phyloP scores from a whole-genome alignment of 2,113 vertebrate genomes.

The Smithornis capensis region DNA sequence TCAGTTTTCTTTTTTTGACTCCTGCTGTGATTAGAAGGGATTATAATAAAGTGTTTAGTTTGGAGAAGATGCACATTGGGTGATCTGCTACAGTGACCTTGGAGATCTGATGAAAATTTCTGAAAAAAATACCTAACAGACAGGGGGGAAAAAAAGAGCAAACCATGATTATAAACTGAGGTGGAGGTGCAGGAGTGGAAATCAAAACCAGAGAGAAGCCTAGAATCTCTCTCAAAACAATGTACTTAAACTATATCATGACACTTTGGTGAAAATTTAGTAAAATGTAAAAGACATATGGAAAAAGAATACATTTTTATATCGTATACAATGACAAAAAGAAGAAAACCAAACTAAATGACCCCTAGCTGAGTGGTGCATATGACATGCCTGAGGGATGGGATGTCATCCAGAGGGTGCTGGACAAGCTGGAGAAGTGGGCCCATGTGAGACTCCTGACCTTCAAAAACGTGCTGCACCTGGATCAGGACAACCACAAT shows the following conservation, averaged over 20 bases:
- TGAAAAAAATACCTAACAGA: not conserved
- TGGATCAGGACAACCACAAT: rapidly evolving
- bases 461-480: not conserved
- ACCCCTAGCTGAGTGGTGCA: not conserved
- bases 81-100: not conserved
- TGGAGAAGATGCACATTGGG: not conserved
- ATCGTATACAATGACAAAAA: not conserved
- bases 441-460: not conserved
- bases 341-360: not conserved
- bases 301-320: not conserved
- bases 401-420: not conserved
- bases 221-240: not conserved
- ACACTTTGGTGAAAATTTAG: not conserved
- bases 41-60: not conserved
- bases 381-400: rapidly evolving
- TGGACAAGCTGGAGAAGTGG: not conserved
- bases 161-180: not conserved
- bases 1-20: not conserved
- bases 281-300: not conserved
- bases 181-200: rapidly evolving
- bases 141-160: rapidly evolving
- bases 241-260: not conserved
- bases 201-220: not conserved
- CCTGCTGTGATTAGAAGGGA: not conserved
- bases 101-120: not conserved